These are phyloP conservation scores for Cyanistes caeruleus DNA, from an alignment of 2,113 vertebrate species.

Conservation along the genomic window DNA sequence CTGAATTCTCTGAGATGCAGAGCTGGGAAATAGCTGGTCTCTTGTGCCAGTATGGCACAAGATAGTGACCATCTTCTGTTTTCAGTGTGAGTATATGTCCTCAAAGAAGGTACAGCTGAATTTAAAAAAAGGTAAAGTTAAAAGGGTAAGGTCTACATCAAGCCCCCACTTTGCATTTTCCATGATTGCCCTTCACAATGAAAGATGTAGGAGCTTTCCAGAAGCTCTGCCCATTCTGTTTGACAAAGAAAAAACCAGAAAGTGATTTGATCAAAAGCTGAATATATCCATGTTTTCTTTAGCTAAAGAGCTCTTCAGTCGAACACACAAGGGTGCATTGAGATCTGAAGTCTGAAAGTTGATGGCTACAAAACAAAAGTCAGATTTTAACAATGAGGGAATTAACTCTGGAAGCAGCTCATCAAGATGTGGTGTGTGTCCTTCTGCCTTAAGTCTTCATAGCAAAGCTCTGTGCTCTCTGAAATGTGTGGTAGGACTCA, in stretches of 20 bases:
- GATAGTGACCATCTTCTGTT: background rate
- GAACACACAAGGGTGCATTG: rapidly evolving
- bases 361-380: background rate
- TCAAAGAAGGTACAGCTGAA: background rate
- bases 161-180: background rate
- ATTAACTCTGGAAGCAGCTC: background rate
- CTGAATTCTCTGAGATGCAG: background rate
- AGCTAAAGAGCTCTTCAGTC: background rate
- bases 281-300: background rate
- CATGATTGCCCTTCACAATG: background rate
- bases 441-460: background rate
- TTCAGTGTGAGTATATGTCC: background rate
- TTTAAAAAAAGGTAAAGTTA: background rate
- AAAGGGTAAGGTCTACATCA: background rate
- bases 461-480: background rate
- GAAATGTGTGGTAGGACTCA: background rate
- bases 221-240: background rate
- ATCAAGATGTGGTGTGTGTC: rapidly evolving
- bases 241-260: background rate
- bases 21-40: background rate
- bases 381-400: background rate
- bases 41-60: background rate
- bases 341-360: background rate
- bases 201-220: background rate
- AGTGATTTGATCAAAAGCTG: background rate